These are phyloP conservation scores for Sebastes flavidus DNA, from an alignment of 2,797 vertebrate genomes.

Conservation along the genomic window DNA sequence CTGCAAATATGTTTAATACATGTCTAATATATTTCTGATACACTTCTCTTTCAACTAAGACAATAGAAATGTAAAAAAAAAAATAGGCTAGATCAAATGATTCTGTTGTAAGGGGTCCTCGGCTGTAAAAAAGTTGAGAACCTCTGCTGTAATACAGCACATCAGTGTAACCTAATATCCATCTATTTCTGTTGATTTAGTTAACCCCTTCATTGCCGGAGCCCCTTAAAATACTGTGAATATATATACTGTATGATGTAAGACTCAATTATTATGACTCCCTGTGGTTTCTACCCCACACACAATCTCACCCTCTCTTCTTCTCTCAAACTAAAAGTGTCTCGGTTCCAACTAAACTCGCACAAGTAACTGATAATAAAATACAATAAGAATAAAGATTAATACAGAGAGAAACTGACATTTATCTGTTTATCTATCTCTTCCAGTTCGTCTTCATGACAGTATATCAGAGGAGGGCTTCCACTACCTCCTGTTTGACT, in stretches of 20 bases:
- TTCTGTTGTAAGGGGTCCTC: neutral
- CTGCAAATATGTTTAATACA: neutral
- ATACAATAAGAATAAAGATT: neutral
- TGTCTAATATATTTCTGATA: neutral
- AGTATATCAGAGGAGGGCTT: conserved; percentile 99
- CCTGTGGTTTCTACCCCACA: neutral
- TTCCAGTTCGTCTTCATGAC: conserved; percentile 94
- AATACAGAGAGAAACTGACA: neutral
- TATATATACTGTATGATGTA: neutral
- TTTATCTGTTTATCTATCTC: conserved; percentile 27
- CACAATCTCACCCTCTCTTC: neutral
- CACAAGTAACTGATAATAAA: neutral
- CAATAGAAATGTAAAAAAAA: neutral
- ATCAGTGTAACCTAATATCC: neutral
- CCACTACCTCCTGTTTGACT: conserved; percentile 98
- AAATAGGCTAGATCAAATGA: neutral
- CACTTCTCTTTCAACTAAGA: neutral
- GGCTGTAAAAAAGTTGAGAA: neutral
- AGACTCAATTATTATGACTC: conserved; percentile 19
- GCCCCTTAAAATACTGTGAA: neutral
- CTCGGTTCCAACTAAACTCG: neutral
- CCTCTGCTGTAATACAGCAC: neutral
- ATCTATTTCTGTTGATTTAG: conserved; percentile 1
- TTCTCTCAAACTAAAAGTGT: neutral
- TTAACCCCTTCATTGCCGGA: neutral